Base-by-base conservation (phyloP, 2,113 vertebrate species). In the Lepus timidus region DNA sequence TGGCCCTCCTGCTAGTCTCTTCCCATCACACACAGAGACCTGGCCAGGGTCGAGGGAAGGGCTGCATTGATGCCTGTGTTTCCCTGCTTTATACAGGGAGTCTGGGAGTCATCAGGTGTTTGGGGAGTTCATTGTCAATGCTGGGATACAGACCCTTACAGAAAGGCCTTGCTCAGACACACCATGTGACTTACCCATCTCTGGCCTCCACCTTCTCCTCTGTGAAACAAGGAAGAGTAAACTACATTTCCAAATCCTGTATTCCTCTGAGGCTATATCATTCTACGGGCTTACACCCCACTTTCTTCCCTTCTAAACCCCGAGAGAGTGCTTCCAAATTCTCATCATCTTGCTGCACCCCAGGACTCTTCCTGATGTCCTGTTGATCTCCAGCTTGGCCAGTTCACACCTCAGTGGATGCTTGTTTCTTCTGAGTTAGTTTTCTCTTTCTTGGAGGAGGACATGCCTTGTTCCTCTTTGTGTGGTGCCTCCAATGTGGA, bases 61-160 rank as follows among this genome's bases (percentile, higher is more conserved):
- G 1, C 33, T 17, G 70, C 14, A 4, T 1, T 4, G 31, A 39
- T 29, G 10, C 62, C 12, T 0, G 0, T 9, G 4, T 25, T 31
- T 70, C 16, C 23, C n/a, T n/a, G 22, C 3, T 13, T 9, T n/a
- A 10, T 9, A 33, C 17, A 79, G 36, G 14, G 17, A 17, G 4
- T 22, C 4, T 10, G 55, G 20, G 52, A 81, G 19, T 29, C 61
- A 39, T 1, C 10, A 67, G 36, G 9, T 10, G 20, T 19, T 76
- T 20, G 25, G 39, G n/a, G 80, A 61, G 25, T 49, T 23, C 4
- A 29, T 14, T 51, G 8, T 65, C 52, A 64, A 29, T n/a, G 31
- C 52, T 71, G 33, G 33, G 51, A 52, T 49, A 68, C 13, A 88
- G 83, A 51, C 8, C 76, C 22, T 62, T 9, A 9, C 44, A 68